Conservation (phyloP, 2,113 vertebrate species). For the Mesoclemmys tuberculata region DNA sequence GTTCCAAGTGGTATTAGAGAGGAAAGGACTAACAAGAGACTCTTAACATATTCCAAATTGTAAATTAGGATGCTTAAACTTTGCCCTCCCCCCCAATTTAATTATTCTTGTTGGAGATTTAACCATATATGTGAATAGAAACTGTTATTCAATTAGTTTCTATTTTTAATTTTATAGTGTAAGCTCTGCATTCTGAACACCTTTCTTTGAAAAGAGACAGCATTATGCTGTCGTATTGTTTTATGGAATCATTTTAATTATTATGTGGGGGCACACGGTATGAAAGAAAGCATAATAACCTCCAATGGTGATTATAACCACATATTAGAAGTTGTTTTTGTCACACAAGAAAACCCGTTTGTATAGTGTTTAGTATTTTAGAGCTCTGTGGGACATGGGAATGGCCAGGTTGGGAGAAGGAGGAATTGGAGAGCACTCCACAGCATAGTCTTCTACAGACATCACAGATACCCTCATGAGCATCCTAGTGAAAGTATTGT, state of each 20-base stretch:
- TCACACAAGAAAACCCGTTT: conserved; percentile 7
- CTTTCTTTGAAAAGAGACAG: conserved; percentile 24
- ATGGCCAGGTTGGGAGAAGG: not conserved
- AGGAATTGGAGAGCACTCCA: not conserved
- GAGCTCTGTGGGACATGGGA: not conserved
- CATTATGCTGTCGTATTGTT: not conserved
- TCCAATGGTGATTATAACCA: not conserved
- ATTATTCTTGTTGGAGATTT: not conserved
- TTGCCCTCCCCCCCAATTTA: not conserved
- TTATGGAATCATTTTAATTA: conserved; percentile 33
- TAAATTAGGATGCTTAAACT: not conserved
- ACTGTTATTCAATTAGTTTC: not conserved
- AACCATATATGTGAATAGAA: conserved; percentile 32
- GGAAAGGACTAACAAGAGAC: not conserved
- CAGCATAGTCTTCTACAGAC: not conserved
- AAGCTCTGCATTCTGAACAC: conserved; percentile 36
- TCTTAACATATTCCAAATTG: not conserved
- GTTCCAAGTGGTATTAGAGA: not conserved
- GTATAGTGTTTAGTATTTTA: not conserved
- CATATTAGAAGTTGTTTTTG: not conserved
- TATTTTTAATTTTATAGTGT: conserved; percentile 44
- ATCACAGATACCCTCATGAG: not conserved
- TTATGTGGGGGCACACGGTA: not conserved
- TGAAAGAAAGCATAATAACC: not conserved
- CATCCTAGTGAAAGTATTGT: not conserved